Base-by-base conservation (phyloP, 35 echinoderm and acorn worm species). In the Acanthaster planci region DNA sequence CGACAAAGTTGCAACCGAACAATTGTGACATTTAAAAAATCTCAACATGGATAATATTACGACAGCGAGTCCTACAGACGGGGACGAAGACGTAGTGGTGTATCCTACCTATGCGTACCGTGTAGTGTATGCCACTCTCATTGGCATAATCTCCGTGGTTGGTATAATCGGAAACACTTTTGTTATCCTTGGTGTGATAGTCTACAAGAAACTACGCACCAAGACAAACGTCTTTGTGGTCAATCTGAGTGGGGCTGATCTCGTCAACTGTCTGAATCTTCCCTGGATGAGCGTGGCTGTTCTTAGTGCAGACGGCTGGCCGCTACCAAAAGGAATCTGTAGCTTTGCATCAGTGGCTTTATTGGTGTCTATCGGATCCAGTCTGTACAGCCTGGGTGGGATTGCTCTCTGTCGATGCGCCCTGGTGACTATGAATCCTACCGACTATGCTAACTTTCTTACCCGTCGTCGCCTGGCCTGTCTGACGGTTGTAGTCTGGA, bases 221-320 rank as follows among this genome's bases (percentile, higher is more conserved):
- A 90, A 86, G 59, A 94, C 92, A 21, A 90, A 94, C 32, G 82
- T 80, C 0, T 86, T 94, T 47, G 87, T 94, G 12, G 92, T 94
- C 29, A 90, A 90, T 32, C 84, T 94, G 18, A 89, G 88, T 56
- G 82, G 90, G 0, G 92, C 92, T 60, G 92, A 94, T 64, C 76
- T 94, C 57, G 59, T 94, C 17, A 90, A 78, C 40, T 90, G 87
- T 40, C 31, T 94, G 55, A 94, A 94, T 78, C 87, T 94, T 7
- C 92, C 92, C 1, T 90, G 87, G 87, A 90, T 86, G 78, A 79
- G 56, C 7, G 31, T 90, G 10, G 92, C 92, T 8, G 35, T 94
- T 16, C 79, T 94, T 21, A 88, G 92, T 77, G 88, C 76, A 17
- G 52, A 94, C 31, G 82, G 88, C 9, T 94, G 92, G 92, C 87